Conservation (phyloP, 2,113 vertebrate genomes). For the Xyliphius kryptos region DNA sequence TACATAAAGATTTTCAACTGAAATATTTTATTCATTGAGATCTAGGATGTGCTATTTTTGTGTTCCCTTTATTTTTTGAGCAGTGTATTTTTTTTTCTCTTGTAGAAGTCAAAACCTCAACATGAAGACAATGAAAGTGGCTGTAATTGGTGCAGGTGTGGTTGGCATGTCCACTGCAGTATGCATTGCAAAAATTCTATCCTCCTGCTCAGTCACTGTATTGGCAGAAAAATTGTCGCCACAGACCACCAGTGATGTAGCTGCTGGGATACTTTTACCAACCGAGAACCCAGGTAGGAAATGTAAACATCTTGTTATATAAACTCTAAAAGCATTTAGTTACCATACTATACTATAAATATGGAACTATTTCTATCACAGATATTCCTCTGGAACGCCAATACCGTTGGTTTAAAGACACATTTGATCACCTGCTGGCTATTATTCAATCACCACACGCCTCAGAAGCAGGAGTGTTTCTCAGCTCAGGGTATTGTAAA, state of each 20-base stretch:
- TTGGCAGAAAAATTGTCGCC: conserved; percentile 80
- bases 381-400: conserved; percentile 68
- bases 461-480: conserved; percentile 72
- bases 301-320: not conserved
- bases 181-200: conserved; percentile 63
- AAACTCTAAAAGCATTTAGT: no score
- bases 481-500: conserved; percentile 78
- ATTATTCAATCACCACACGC: conserved; percentile 70
- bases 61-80: no score
- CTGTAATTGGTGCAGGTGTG: conserved; percentile 80
- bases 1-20: no score
- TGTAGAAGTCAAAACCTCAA: not conserved
- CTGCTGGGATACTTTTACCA: conserved; percentile 81
- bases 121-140: conserved; percentile 55
- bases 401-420: conserved; percentile 78
- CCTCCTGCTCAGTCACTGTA: conserved; percentile 67
- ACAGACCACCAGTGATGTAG: conserved; percentile 80
- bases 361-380: conserved; percentile 39
- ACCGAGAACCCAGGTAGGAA: conserved; percentile 69
- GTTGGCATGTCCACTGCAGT: conserved; percentile 81
- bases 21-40: no score
- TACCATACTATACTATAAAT: not conserved
- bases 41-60: no score
- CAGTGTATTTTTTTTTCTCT: no score
- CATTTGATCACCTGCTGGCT: conserved; percentile 73